Evolutionary conservation across 2,113 vertebrate species (phyloP), one percentile per base, ranked within the genome.

Genomic region (Myotis davidii): DNA sequence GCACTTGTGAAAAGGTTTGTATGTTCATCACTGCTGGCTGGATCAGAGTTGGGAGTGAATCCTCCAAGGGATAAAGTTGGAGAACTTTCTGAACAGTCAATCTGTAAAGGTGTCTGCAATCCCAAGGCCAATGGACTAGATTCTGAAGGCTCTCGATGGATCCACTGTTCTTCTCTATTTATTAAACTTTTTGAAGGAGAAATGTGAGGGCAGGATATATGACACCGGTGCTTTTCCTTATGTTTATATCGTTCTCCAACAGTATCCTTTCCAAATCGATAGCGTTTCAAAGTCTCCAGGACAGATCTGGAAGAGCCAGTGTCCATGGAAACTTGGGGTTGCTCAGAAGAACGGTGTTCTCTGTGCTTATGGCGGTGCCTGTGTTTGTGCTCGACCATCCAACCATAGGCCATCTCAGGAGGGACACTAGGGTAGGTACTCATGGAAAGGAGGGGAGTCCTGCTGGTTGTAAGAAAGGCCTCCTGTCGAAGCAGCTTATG

Each of bases 321-420:
- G 69, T 98, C 98, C 97, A 98, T 96, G 94, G 99, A 96, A 45
- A 98, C 98, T 91, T 98, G 98, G 0, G 98, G 97, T 0, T 98
- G 98, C 34, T 99, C 99, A 1, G 98, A 98, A 20, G 98, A 98
- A 56, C 98, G 98, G 65, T 99, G 98, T 14, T 99, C 99, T 69
- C 99, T 98, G 97, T 99, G 99, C 98, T 99, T 99, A 97, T 99
- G 99, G 69, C 99, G 99, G 94, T 99, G 99, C 67, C 99, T 99
- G 95, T 99, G 99, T 97, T 99, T 99, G 97, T 99, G 99, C n/a
- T 99, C 98, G 0, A 99, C 97, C 99, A 99, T 99, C 98, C 99
- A 99, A 92, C 99, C 98, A 0, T 99, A 99, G 69, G 99, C 98
- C 98, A 99, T 98, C 85, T 99, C 98, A 0, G 99, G 98, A 0